Base-by-base conservation (phyloP, 2,113 vertebrate species). In the Neomonachus schauinslandi region DNA sequence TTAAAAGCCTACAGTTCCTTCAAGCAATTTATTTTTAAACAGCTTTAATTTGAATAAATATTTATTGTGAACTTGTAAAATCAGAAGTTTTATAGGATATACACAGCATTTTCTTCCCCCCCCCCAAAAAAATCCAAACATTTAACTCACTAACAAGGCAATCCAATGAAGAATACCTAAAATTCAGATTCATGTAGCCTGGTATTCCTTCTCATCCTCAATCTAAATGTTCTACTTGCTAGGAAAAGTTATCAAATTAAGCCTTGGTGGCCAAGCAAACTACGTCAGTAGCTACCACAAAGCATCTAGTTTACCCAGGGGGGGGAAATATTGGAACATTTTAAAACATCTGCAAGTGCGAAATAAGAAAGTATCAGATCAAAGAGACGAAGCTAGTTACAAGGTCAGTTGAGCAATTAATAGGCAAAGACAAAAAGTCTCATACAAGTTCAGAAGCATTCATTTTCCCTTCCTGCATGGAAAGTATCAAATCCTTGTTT, bases 361-460 rank as follows among this genome's bases (percentile, higher is more conserved):
- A 97, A 97, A 96, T 97, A 92, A 96, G 93, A 97, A 96, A 96
- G 89, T 82, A 94, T 71, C 92, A 96, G 97, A 98, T 98, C 96
- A 98, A 98, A 97, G 97, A 94, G 83, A 89, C 84, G 92, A 97
- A 97, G 85, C 69, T 97, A 83, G 90, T 97, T 96, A 92, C 87
- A 98, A 97, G 97, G 95, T 97, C 96, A 96, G 94, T 76, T 94
- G 74, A 97, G 92, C 94, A 96, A 94, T 80, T 97, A 97, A 98
- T 90, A 94, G 94, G 63, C 84, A 94, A 95, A 94, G 80, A 94
- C 55, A 57, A 83, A 82, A 94, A 79, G n/a, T 94, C 53, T 93
- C 55, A 77, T 24, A n/a, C 39, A 92, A 94, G 33, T 83, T 84
- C 51, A 93, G 42, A 74, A 84, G 36, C 2, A 1, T 39, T 88